Evolutionary conservation across 2,113 vertebrate species (phyloP).

Genomic region (Anthoscopus minutus): DNA sequence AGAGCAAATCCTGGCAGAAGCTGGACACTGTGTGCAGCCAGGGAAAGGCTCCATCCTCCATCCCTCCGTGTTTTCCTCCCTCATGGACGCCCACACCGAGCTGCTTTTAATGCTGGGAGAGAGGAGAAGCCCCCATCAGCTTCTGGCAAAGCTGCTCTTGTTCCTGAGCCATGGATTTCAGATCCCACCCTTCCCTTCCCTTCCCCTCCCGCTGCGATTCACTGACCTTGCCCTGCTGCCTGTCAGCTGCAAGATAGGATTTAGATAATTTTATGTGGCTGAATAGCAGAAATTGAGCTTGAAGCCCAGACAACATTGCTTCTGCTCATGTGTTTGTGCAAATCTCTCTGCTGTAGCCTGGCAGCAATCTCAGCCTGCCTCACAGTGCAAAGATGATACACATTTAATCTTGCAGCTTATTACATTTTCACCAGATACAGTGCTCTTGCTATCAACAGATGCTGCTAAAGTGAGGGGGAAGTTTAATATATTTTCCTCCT

Average conservation of each 20-base stretch:
- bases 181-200: background rate
- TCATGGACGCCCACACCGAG: background rate
- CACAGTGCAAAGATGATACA: background rate
- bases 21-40: background rate
- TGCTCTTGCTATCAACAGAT: background rate
- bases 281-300: slow-evolving; percentile 5
- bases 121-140: background rate
- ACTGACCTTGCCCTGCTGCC: slow-evolving; percentile 9
- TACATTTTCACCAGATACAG: background rate
- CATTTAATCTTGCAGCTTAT: slow-evolving; percentile 17
- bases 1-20: background rate
- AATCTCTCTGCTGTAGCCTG: background rate
- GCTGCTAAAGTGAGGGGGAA: background rate
- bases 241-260: background rate
- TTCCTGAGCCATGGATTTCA: background rate
- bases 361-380: slow-evolving; percentile 17
- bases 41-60: background rate
- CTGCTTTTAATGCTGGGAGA: background rate
- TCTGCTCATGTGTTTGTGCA: background rate
- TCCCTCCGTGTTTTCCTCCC: background rate
- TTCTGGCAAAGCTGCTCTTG: background rate
- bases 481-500: background rate
- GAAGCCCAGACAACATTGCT: background rate
- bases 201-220: background rate
- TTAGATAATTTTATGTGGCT: slow-evolving; percentile 8